A percentile compares a stretch with the other conserved stretches of the same genome.
phyloP scores from a whole-genome alignment of 1,140 invertebrate species.

The Drosophila virilis region DNA sequence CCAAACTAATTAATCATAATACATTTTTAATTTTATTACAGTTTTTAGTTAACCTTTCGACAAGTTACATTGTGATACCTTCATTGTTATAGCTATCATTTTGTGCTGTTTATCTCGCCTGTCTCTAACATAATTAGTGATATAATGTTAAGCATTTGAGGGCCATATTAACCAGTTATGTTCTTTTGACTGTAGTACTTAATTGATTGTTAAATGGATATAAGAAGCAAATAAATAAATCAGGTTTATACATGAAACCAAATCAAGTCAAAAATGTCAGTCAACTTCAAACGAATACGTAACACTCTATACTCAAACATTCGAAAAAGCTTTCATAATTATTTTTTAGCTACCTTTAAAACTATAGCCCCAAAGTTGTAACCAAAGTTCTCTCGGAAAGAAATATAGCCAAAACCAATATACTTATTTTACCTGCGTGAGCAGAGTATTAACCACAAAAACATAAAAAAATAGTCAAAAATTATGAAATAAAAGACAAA shows the following conservation, averaged over 20 bases:
- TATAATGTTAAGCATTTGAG: neutral
- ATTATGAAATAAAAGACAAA: no score
- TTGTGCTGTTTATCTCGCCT: neutral
- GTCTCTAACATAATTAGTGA: neutral
- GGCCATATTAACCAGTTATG: neutral
- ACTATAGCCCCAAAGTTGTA: no score
- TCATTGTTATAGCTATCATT: neutral
- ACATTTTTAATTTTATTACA: neutral
- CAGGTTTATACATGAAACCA: neutral
- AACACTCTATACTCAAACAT: neutral
- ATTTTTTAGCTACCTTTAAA: no score
- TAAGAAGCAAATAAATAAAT: neutral
- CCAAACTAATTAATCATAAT: constrained; percentile 2
- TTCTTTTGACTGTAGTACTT: neutral
- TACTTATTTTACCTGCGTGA: no score
- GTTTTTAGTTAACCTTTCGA: neutral
- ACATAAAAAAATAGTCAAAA: no score
- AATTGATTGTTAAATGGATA: neutral
- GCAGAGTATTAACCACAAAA: no score
- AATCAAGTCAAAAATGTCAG: neutral
- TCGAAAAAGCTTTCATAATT: no score
- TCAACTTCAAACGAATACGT: neutral
- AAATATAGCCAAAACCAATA: neutral
- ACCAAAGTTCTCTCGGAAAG: no score
- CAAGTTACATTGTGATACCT: neutral